Evolutionary conservation across 1,140 invertebrate species (phyloP).

Genomic region (Colletes latitarsis): DNA sequence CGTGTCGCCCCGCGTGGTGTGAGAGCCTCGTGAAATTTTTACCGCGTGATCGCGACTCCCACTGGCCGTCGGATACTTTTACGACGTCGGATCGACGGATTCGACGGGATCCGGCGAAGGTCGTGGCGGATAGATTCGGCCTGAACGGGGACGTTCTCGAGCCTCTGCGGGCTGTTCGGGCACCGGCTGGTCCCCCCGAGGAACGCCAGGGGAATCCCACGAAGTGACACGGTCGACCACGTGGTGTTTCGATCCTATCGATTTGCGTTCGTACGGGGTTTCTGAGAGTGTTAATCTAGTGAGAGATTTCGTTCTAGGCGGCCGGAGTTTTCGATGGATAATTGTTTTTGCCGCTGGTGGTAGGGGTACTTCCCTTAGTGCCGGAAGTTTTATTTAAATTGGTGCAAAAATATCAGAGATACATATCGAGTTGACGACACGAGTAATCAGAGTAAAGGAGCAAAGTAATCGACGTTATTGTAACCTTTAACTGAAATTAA

Average conservation of each 20-base stretch:
- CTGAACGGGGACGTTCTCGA: neutral
- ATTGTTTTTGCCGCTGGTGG: neutral
- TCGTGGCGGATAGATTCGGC: neutral
- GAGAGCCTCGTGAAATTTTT: slow-evolving; percentile 54
- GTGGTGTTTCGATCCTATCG: slow-evolving; percentile 12
- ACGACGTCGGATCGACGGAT: neutral
- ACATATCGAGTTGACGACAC: too few species aligned
- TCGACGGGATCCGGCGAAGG: neutral
- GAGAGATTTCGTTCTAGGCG: neutral
- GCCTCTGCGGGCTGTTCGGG: too few species aligned
- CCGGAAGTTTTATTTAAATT: too few species aligned
- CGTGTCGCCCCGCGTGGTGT: slow-evolving; percentile 43
- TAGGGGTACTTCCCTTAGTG: too few species aligned
- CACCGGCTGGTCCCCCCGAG: too few species aligned
- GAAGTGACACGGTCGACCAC: slow-evolving; percentile 19
- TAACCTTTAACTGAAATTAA: too few species aligned
- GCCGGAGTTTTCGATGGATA: neutral
- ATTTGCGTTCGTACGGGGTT: neutral
- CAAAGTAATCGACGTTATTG: too few species aligned
- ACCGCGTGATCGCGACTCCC: slow-evolving; percentile 6
- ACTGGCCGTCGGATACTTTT: slow-evolving; percentile 59
- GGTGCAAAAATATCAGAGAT: too few species aligned
- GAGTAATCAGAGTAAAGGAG: too few species aligned
- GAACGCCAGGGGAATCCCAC: too few species aligned
- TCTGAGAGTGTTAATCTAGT: neutral